Conservation (phyloP, 1,140 invertebrate species). For the Metaphire vulgaris region DNA sequence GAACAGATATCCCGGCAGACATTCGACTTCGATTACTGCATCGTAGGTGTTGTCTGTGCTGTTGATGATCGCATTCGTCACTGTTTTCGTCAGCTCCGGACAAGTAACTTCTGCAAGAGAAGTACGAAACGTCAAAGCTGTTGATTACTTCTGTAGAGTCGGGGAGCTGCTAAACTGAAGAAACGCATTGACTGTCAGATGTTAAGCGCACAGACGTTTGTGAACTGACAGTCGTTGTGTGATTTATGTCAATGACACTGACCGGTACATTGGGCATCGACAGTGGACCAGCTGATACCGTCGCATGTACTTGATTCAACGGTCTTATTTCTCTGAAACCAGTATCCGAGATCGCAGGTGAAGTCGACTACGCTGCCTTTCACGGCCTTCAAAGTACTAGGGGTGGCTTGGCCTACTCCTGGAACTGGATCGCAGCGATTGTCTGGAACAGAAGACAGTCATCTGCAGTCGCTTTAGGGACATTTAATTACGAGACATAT, state of each 20-base stretch:
- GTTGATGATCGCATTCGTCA: not conserved
- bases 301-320: slow-evolving; percentile 6
- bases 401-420: not conserved
- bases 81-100: too few species aligned
- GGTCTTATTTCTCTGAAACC: not conserved
- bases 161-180: too few species aligned
- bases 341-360: slow-evolving; percentile 11
- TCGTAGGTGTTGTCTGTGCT: not conserved
- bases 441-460: too few species aligned
- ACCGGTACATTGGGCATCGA: not conserved
- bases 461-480: too few species aligned
- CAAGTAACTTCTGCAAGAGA: too few species aligned
- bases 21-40: not conserved
- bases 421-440: slow-evolving; percentile 15
- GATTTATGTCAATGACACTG: too few species aligned
- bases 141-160: too few species aligned
- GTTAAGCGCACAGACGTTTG: too few species aligned
- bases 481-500: too few species aligned
- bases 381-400: not conserved
- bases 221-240: too few species aligned
- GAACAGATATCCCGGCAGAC: not conserved
- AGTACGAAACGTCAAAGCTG: too few species aligned
- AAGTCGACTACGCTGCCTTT: slow-evolving; percentile 1
- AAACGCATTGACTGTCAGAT: too few species aligned
- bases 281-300: not conserved